Evolutionary conservation across 2,113 vertebrate genomes (phyloP), one percentile per base, ranked within the genome.

Genomic region (Spermophilus dauricus): DNA sequence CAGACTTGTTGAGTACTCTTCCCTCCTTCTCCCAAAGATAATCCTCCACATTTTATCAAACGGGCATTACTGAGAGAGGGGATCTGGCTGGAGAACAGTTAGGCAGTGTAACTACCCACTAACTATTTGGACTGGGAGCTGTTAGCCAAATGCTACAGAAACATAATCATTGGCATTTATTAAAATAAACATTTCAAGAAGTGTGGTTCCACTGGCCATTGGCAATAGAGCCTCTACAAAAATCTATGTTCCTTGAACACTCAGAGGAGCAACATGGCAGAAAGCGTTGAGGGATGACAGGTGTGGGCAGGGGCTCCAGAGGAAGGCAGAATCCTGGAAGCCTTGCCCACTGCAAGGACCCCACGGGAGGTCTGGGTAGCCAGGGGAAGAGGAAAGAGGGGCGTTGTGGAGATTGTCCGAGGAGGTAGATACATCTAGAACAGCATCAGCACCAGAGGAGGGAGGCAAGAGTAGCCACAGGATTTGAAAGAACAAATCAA

Each of bases 121-220:
- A 69, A 86, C 83, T 82, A 48, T 17, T 91, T 18, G 78, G 34
- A 69, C 97, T 81, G 76, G 67, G 84, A 97, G 77, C 51, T 95
- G 77, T 90, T 97, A 89, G 90, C 53, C 96, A 92, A 86, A 83
- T 37, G 89, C 92, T 87, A 70, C 39, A 82, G 89, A 92, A 95
- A 96, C 94, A 95, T 61, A 97, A 91, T 93, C 83, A 87, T 83
- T 89, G 32, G 24, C 83, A 96, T 84, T 73, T 98, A 84, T 90
- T 88, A 96, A 89, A 96, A 95, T 93, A 94, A 92, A 91, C 70
- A 97, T 37, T 91, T 92, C 58, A 88, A 92, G 39, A 65, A 94
- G 61, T n/a, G 58, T 88, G 61, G 13, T 78, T 34, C 83, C 53
- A n/a, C 22, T 48, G 65, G 51, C 48, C 85, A 70, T 11, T 10